Evolutionary conservation across 2,888 invertebrate genomes (phyloP), one percentile per base, ranked within the genome.

Genomic region (Pyrocoelia pectoralis): DNA sequence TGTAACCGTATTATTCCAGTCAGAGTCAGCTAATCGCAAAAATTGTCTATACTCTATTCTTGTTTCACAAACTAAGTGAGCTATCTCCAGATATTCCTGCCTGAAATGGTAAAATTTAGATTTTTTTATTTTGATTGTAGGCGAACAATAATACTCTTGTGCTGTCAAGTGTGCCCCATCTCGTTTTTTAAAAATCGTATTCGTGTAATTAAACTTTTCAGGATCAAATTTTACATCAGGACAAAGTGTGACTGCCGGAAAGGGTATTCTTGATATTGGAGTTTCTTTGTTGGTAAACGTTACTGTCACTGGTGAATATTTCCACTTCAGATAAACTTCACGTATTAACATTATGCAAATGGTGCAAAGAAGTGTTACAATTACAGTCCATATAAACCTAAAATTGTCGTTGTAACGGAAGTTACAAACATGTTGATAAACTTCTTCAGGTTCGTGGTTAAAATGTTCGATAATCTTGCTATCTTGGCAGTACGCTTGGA

Each of bases 221-320:
- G 43, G 43, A 43, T 49, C 18, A 9, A 49, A 17, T 19, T 19
- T 8, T 1, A 43, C 43, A n/a, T 43, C 12, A 9, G 56, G 56
- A 15, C 56, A 56, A 13, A 56, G 18, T 6, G 56, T 56, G 8
- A 56, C 46, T 2, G 56, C 56, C 3, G 56, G 56, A 43, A 56
- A 56, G n/a, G 56, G 56, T 29, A 56, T 56, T 4, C 13, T 15
- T 2, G 12, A 46, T 15, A 56, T 56, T 1, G 43, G 46, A 2
- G 28, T 46, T 17, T 43, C 17, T 18, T n/a, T 46, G 4, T 19
- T 46, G 1, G 43, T 29, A 28, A 46, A 56, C 24, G 28, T 13
- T 1, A 56, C 46, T 3, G 38, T 56, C 12, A 56, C 56, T n/a
- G 56, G 46, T 6, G 46, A 43, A 1, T 15, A 3, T 1, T 14